Evolutionary conservation across 2,113 vertebrate species (phyloP).

Genomic region (Parus major): DNA sequence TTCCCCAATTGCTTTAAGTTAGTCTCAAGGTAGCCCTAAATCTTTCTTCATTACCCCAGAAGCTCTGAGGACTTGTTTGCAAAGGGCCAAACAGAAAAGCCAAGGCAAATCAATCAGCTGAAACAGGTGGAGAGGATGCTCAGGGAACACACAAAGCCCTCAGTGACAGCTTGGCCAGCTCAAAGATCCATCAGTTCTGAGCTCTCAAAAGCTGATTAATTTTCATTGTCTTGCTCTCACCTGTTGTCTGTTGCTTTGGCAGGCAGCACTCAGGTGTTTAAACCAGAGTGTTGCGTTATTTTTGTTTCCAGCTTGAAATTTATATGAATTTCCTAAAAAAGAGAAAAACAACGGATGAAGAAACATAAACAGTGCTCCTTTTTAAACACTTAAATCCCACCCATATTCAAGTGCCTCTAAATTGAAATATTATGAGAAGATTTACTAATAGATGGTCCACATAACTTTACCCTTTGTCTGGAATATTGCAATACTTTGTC

Average conservation of each 20-base stretch:
- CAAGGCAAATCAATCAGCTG: neutral
- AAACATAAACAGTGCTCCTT: neutral
- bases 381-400: neutral
- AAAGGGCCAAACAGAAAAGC: neutral
- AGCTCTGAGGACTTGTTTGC: neutral
- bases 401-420: neutral
- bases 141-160: neutral
- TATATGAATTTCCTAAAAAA: conserved; percentile 93
- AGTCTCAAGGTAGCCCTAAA: neutral
- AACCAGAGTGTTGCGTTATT: conserved; percentile 97
- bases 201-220: neutral
- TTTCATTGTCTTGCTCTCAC: conserved; percentile 59
- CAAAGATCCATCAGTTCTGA: neutral
- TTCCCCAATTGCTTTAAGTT: neutral
- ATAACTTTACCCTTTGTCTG: neutral
- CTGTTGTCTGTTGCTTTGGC: conserved; percentile 97
- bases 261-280: conserved; percentile 95
- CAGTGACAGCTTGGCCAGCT: neutral
- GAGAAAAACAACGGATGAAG: neutral
- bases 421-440: neutral
- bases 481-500: neutral
- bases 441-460: neutral
- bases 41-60: neutral
- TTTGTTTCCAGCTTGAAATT: conserved; percentile 95
- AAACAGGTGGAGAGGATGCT: neutral